Evolutionary conservation across 2,797 vertebrate species (phyloP).

Genomic region (Echiichthys vipera): DNA sequence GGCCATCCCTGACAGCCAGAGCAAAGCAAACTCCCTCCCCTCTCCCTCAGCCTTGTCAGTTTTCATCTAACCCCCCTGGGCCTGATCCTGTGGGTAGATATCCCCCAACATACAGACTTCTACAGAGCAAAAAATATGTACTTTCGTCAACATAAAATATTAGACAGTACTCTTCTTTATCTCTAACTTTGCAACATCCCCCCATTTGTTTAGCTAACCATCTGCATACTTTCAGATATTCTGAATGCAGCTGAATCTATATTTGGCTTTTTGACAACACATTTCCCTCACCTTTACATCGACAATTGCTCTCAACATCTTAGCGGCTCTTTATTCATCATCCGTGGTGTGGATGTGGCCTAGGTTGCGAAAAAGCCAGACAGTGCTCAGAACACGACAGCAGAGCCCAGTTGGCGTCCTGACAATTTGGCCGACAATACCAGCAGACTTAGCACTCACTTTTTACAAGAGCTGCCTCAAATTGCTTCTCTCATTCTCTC

Average conservation of each 20-base stretch:
- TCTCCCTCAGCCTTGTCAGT: constrained; percentile 54
- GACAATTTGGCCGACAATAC: constrained; percentile 84
- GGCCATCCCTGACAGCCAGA: constrained; percentile 83
- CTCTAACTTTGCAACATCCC: neutral
- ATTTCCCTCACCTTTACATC: neutral
- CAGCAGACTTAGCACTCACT: constrained; percentile 83
- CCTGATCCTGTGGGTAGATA: constrained; percentile 30
- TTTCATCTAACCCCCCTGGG: constrained; percentile 49
- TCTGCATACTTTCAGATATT: neutral
- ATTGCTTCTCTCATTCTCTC: constrained; percentile 79
- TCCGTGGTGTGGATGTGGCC: constrained; percentile 46
- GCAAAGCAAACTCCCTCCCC: constrained; percentile 78
- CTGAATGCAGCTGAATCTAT: constrained; percentile 17
- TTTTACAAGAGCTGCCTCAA: constrained; percentile 82
- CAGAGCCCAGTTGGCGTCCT: constrained; percentile 81
- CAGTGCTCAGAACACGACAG: constrained; percentile 74
- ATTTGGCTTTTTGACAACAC: neutral
- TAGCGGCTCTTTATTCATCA: constrained; percentile 28
- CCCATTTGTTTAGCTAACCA: neutral
- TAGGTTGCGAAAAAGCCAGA: constrained; percentile 72
- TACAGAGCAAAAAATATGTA: neutral
- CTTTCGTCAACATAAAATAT: neutral
- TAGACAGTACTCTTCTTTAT: neutral
- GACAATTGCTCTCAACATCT: neutral
- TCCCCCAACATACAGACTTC: neutral